Base-by-base conservation (phyloP, 2,113 vertebrate genomes). In the Plotosus lineatus region DNA sequence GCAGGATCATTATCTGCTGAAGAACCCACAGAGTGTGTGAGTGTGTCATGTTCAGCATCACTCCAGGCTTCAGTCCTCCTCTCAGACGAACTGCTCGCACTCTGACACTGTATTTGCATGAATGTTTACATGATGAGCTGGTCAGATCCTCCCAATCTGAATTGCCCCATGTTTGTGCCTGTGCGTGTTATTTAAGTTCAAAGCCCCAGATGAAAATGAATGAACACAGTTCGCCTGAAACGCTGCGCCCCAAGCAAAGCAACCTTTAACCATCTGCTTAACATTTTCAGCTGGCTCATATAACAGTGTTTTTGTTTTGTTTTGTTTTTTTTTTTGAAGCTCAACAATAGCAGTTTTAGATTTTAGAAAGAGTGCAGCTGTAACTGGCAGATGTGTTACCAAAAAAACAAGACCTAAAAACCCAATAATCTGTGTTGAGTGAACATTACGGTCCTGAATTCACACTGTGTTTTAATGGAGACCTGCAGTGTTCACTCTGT, bases 211-310 rank as follows among this genome's bases (percentile, higher is more conserved):
- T 61, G 50, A 61, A 76, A 80, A 60, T 23, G 42, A 79, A 80
- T 73, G 51, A 77, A 46, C 26, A 15, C 88, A 90, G 88, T 89
- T 42, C 89, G 91, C 94, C 94, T 86, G 3, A 81, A 94, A 95
- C 93, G 75, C 83, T 80, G 91, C 66, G 92, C 91, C 91, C 83
- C 75, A 80, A 90, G 94, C 93, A 84, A 50, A 82, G 56, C 92
- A 92, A 90, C 63, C 74, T 83, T 83, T 36, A 74, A 28, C 66
- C 81, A 77, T 85, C 74, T 83, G 84, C 71, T 81, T 60, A 60
- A 33, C 46, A 10, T 23, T 42, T 73, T 8, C 63, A 72, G 26
- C 2, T 36, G 2, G 23, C 38, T 17, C 33, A 15, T 61, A n/a
- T 58, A 80, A 51, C 40, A 79, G 56, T 12, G 14, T 23, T 17